Conservation (phyloP, 2,888 invertebrate species). For the Tetragonula carbonaria region DNA sequence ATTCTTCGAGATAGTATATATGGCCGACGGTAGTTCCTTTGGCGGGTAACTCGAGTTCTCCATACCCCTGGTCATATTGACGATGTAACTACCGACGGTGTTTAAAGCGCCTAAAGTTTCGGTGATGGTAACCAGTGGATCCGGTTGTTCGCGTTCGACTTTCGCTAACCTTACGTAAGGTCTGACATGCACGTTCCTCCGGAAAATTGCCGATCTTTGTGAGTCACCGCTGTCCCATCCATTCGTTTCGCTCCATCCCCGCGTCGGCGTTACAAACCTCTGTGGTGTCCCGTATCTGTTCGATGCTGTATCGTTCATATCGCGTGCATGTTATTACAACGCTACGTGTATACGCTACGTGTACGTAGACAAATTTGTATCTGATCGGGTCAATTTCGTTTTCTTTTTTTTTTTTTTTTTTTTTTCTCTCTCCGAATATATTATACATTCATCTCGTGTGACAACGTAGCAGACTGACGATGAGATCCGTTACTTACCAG, state of each 20-base stretch:
- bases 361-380: background rate
- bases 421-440: background rate
- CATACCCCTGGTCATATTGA: conserved; percentile 89
- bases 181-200: conserved; percentile 75
- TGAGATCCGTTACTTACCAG: conserved; percentile 73
- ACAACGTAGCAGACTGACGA: background rate
- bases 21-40: conserved; percentile 89
- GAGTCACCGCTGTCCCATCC: conserved; percentile 71
- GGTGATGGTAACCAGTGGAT: conserved; percentile 85
- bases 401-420: background rate
- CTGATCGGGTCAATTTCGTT: background rate
- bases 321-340: conserved; percentile 11
- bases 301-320: conserved; percentile 39
- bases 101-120: conserved; percentile 92
- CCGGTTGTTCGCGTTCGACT: conserved; percentile 67
- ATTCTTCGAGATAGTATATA: conserved; percentile 92
- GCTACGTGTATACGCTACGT: background rate
- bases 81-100: conserved; percentile 93
- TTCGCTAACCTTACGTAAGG: conserved; percentile 74
- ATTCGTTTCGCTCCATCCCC: conserved; percentile 69
- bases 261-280: conserved; percentile 55
- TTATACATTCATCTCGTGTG: background rate
- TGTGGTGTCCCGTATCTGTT: conserved; percentile 60
- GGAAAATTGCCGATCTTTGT: conserved; percentile 63
- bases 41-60: conserved; percentile 81